phyloP scores from a whole-genome alignment of 2,797 vertebrate species.

The Rhynchonycteris naso region DNA sequence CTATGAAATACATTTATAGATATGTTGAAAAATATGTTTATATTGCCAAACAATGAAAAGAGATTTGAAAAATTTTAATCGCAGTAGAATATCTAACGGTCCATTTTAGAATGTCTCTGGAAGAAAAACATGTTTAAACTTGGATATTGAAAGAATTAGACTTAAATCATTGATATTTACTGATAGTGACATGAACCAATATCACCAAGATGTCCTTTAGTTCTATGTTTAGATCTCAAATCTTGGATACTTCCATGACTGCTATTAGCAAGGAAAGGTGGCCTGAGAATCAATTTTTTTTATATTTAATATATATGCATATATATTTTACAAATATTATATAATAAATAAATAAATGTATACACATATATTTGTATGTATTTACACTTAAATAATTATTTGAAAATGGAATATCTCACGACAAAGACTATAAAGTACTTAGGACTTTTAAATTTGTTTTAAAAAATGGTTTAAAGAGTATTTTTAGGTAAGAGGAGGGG shows the following conservation, averaged over 20 bases:
- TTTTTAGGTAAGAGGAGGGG: neutral
- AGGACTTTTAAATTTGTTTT: neutral
- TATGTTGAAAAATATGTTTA: neutral
- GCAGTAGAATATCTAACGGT: neutral
- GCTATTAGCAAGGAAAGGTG: neutral
- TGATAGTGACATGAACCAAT: neutral
- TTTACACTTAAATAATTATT: neutral
- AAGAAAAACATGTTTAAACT: neutral
- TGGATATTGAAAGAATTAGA: neutral
- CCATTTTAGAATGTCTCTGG: neutral
- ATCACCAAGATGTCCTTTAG: neutral
- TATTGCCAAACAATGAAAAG: neutral
- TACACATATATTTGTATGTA: neutral
- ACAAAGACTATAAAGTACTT: neutral
- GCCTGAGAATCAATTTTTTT: neutral
- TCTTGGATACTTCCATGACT: neutral
- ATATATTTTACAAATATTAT: neutral
- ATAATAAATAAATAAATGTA: neutral
- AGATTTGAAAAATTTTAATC: slow-evolving; percentile 1
- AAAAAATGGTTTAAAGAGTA: neutral
- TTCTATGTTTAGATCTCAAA: neutral
- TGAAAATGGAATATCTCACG: neutral
- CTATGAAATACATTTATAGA: neutral
- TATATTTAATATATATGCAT: neutral
- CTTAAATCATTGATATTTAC: neutral